Evolutionary conservation across 2,888 invertebrate species (phyloP).

Genomic region (Heliconius ethilla): DNA sequence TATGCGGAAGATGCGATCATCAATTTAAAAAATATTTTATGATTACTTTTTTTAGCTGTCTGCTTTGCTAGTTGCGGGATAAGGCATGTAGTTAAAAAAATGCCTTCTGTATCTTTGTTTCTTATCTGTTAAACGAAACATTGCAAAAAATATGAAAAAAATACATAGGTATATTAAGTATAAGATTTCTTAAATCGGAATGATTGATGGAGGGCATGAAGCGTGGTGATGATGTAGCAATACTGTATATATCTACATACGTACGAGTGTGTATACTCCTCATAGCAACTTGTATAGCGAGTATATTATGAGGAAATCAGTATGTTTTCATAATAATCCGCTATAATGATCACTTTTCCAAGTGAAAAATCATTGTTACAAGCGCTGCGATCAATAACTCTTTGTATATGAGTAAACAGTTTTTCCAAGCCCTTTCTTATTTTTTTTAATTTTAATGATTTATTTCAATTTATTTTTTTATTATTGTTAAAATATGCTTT

Average conservation of each 20-base stretch:
- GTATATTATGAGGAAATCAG: background rate
- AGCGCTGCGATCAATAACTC: background rate
- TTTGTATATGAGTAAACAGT: background rate
- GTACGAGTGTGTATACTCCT: background rate
- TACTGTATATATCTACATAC: background rate
- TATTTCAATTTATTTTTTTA: background rate
- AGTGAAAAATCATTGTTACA: background rate
- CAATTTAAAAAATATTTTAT: too few species aligned
- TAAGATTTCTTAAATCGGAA: constrained; percentile 33
- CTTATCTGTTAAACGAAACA: background rate
- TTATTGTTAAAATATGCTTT: background rate
- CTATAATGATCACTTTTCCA: constrained; percentile 5
- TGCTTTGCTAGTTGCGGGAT: background rate
- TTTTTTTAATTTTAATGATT: background rate
- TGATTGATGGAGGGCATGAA: constrained; percentile 43
- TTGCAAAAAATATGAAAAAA: background rate
- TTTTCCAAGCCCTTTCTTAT: background rate
- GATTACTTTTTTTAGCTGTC: background rate
- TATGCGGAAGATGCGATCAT: too few species aligned
- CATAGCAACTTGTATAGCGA: background rate
- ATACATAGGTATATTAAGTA: too few species aligned
- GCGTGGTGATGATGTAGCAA: constrained; percentile 27
- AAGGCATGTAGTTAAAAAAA: background rate
- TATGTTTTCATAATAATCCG: background rate
- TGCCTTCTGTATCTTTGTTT: background rate